Conservation (phyloP, 2,888 invertebrate species). For the Diaphora mendica region DNA sequence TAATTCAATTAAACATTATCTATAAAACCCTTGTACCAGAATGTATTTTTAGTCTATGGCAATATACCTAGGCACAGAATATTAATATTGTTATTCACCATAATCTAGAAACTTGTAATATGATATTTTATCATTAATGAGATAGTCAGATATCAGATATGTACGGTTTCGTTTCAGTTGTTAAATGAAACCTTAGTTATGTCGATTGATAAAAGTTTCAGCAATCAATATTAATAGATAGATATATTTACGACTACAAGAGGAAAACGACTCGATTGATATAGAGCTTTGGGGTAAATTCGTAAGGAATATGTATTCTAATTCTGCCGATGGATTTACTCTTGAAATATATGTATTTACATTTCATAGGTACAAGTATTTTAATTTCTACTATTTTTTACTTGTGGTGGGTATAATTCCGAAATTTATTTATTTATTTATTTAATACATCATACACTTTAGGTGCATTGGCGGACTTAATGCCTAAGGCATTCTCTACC, state of each 20-base stretch:
- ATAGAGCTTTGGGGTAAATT: too few relatives aligned
- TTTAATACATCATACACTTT: too few relatives aligned
- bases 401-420: too few relatives aligned
- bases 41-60: neutral
- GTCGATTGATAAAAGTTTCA: neutral
- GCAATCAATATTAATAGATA: neutral
- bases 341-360: too few relatives aligned
- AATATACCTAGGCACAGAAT: neutral
- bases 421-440: too few relatives aligned
- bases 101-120: neutral
- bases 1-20: constrained; percentile 29
- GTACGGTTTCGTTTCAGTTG: neutral
- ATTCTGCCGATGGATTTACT: too few relatives aligned
- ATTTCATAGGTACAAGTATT: too few relatives aligned
- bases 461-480: too few relatives aligned
- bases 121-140: neutral
- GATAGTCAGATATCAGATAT: neutral
- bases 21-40: constrained; percentile 28
- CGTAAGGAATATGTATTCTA: too few relatives aligned
- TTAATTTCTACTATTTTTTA: too few relatives aligned
- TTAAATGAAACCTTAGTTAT: neutral
- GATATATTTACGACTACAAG: neutral
- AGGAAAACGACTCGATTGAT: neutral
- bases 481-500: too few relatives aligned
- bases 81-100: neutral